A percentile compares a stretch with the other conserved stretches of the same genome.
phyloP scores from a whole-genome alignment of 2,888 invertebrate genomes.

The Diploptera punctata region DNA sequence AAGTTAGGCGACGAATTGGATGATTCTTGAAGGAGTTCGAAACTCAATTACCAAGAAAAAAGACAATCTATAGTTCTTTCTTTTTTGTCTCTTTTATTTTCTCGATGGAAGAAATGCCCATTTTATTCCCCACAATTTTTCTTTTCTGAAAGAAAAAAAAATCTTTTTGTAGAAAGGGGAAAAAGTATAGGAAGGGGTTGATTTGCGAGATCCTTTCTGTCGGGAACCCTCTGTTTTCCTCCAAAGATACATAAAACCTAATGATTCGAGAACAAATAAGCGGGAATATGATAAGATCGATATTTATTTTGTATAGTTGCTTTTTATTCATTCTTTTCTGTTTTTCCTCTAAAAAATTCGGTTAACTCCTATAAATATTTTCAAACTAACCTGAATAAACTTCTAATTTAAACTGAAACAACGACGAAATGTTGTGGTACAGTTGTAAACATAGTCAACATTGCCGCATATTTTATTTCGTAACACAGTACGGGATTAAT shows the following conservation, averaged over 20 bases:
- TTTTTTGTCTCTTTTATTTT: neutral
- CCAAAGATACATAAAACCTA: conserved; percentile 24
- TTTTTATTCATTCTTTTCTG: neutral
- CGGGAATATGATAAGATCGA: conserved; percentile 7
- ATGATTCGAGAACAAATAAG: conserved; percentile 19
- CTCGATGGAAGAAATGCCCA: conserved; percentile 7
- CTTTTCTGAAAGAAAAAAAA: neutral
- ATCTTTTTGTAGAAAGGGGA: neutral
- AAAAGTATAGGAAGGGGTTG: neutral
- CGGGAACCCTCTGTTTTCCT: conserved; percentile 25
- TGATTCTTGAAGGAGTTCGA: neutral
- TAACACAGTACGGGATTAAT: no score
- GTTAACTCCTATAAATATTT: no score
- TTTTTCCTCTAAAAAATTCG: no score
- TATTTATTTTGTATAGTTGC: conserved; percentile 16
- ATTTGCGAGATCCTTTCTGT: conserved; percentile 19
- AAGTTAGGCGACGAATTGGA: no score
- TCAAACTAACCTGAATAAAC: no score
- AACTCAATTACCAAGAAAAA: neutral
- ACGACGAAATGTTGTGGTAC: no score
- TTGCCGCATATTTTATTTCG: no score
- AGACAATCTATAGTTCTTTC: no score
- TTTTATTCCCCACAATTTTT: conserved; percentile 7
- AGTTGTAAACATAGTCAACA: no score
- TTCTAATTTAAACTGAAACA: no score